Evolutionary conservation across 2,888 invertebrate genomes (phyloP), one percentile per base, ranked within the genome.

Genomic region (Perizoma affinitatum): DNA sequence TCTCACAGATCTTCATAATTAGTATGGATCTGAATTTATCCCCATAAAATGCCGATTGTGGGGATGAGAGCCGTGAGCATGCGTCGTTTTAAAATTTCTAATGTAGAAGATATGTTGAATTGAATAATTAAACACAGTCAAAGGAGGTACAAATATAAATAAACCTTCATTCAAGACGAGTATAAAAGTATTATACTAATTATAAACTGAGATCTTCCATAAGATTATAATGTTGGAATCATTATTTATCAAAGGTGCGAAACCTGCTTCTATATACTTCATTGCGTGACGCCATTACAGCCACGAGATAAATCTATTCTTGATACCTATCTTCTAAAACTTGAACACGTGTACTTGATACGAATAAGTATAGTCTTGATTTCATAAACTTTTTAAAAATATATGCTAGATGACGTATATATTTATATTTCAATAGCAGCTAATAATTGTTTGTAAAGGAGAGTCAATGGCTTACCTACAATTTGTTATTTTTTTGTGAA

Each of bases 401-500:
- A 7, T 40, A 43, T 44, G 22, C 33, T 44, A 10, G 10, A 9
- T 40, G 44, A 35, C 41, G 11, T 11, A 46, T 47, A 46, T 41
- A 53, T 36, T 42, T 51, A 52, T 36, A n/a, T 52, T 42, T 49
- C 9, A 45, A 44, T 38, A 48, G 44, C 8, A 45, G 40, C 49
- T 22, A 44, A 38, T 54, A 46, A 49, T 56, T 41, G 44, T 43
- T 22, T 35, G 51, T 46, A 40, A 41, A 11, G 46, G 5, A 51
- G 51, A 44, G 62, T 62, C 62, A 62, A 55, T 44, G 41, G 22
- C 22, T 22, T 5, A 34, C 7, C 34, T 42, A 47, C 41, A 46
- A 42, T 34, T 58, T 45, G 51, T 38, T 4, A 7, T 3, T 38
- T 54, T 54, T 59, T 53, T 58, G 55, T 38, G 5, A 38, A 44